phyloP scores from a whole-genome alignment of 2,888 invertebrate species.

The Latrodectus hesperus region DNA sequence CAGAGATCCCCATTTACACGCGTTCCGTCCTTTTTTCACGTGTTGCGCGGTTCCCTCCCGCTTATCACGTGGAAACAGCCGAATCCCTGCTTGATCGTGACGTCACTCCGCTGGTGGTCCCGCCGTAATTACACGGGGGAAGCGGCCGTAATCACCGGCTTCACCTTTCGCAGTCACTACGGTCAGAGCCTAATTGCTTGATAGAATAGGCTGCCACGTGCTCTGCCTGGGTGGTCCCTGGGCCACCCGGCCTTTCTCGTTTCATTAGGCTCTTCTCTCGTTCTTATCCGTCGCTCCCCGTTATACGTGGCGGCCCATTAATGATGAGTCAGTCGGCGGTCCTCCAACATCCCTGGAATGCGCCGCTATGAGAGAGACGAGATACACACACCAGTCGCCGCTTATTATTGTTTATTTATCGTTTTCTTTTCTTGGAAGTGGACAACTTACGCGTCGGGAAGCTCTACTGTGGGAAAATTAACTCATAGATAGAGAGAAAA shows the following conservation, averaged over 20 bases:
- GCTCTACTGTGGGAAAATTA: no score
- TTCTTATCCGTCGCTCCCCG: constrained; percentile 22
- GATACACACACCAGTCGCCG: no score
- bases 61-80: constrained; percentile 52
- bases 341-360: background rate
- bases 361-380: background rate
- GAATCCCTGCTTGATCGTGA: constrained; percentile 43
- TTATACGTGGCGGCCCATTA: background rate
- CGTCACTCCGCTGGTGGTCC: constrained; percentile 64
- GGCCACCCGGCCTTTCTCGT: constrained; percentile 48
- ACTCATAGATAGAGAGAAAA: no score
- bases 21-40: constrained; percentile 18
- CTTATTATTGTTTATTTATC: no score
- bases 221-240: constrained; percentile 46
- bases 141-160: constrained; percentile 59
- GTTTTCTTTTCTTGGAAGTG: no score
- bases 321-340: background rate
- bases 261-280: constrained; percentile 7
- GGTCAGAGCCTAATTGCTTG: constrained; percentile 62
- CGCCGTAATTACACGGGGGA: constrained; percentile 57
- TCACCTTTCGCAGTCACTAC: constrained; percentile 61
- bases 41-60: constrained; percentile 13
- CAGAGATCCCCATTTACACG: constrained; percentile 14
- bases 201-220: constrained; percentile 52
- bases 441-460: no score